Conservation (phyloP, 2,888 invertebrate species). For the Galerucella calmariensis region DNA sequence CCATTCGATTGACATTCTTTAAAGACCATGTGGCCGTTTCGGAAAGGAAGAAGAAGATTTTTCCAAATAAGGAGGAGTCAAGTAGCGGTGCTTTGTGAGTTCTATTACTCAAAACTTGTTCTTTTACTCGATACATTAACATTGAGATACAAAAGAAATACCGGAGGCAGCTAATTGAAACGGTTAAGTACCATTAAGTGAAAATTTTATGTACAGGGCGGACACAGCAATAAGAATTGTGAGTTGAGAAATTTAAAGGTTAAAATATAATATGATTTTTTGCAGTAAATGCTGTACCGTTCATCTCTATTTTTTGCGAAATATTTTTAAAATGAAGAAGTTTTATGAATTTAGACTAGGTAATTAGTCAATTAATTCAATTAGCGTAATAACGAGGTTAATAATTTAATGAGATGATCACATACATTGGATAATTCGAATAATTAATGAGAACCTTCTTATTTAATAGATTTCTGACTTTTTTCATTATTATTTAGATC, state of each 20-base stretch:
- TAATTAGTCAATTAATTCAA: background rate
- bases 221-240: background rate
- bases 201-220: background rate
- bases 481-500: too few species aligned
- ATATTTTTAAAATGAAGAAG: too few species aligned
- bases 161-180: background rate
- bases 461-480: too few species aligned
- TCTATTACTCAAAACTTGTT: slow-evolving; percentile 18
- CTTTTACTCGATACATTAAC: slow-evolving; percentile 5
- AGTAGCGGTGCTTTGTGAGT: slow-evolving; percentile 22
- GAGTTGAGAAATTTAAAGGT: background rate
- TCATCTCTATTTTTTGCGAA: too few species aligned
- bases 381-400: background rate
- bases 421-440: background rate
- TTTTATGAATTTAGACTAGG: background rate
- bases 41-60: slow-evolving; percentile 23
- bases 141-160: background rate
- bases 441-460: background rate
- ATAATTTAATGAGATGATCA: background rate
- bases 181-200: background rate
- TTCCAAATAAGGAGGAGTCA: slow-evolving; percentile 23
- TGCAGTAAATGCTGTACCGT: too few species aligned
- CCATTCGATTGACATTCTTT: slow-evolving; percentile 23
- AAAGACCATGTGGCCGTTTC: slow-evolving; percentile 24
- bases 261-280: background rate